Evolutionary conservation across 2,797 vertebrate genomes (phyloP).

Genomic region (Vultur gryphus): DNA sequence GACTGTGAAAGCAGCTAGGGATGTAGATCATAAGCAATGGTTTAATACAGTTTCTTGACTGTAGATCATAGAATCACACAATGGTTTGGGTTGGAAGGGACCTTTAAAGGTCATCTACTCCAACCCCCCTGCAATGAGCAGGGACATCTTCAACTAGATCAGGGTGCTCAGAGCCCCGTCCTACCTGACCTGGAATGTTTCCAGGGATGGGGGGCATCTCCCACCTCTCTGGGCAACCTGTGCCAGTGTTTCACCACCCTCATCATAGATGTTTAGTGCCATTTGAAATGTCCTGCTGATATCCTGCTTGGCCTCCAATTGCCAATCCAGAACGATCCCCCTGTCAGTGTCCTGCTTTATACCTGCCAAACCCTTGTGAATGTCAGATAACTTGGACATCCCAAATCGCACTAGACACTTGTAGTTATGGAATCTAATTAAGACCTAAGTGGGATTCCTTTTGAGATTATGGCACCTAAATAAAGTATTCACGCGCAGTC

Average conservation of each 20-base stretch:
- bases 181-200: not conserved
- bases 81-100: not conserved
- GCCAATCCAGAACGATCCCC: not conserved
- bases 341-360: not conserved
- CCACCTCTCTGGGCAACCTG: not conserved
- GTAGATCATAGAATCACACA: not conserved
- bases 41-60: not conserved
- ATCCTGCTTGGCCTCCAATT: not conserved
- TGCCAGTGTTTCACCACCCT: not conserved
- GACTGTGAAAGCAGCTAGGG: not conserved
- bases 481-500: rapidly evolving
- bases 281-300: not conserved
- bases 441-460: not conserved
- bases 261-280: not conserved
- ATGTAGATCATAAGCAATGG: not conserved
- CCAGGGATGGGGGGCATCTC: not conserved
- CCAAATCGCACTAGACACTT: not conserved
- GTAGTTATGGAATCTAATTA: not conserved
- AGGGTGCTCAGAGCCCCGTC: not conserved
- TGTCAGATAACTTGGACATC: not conserved
- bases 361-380: not conserved
- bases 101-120: not conserved
- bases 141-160: not conserved
- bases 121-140: not conserved
- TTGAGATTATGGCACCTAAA: not conserved